Evolutionary conservation across 2,113 vertebrate genomes (phyloP).

Genomic region (Myxocyprinus asiaticus): DNA sequence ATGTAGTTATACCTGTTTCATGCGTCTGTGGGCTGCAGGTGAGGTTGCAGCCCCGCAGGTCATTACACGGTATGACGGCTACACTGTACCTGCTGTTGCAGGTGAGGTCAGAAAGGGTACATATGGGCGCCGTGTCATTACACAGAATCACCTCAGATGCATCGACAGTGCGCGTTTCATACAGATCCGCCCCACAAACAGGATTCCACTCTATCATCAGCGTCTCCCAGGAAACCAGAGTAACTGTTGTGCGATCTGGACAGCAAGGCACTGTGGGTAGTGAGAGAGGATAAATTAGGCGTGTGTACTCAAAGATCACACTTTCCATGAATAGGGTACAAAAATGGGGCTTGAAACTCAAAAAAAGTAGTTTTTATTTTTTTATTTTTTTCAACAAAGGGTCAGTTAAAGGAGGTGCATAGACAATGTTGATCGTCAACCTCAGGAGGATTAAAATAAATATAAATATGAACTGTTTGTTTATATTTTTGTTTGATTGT

Average conservation of each 20-base stretch:
- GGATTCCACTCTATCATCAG: constrained; percentile 80
- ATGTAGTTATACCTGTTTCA: constrained; percentile 78
- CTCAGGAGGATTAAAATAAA: no score
- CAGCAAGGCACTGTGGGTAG: constrained; percentile 84
- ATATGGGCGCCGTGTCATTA: constrained; percentile 80
- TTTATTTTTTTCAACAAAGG: no score
- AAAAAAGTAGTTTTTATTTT: no score
- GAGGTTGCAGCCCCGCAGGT: constrained; percentile 77
- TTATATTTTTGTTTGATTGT: no score
- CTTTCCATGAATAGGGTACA: no score
- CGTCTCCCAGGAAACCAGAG: constrained; percentile 76
- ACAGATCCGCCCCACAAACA: constrained; percentile 84
- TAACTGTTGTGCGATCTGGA: constrained; percentile 74
- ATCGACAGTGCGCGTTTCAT: constrained; percentile 76
- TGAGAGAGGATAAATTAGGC: no score
- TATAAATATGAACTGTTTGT: no score
- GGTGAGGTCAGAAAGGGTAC: constrained; percentile 81
- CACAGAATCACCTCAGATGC: constrained; percentile 67
- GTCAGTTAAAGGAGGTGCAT: no score
- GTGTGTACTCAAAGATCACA: no score
- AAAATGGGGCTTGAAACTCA: no score
- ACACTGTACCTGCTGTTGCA: constrained; percentile 82
- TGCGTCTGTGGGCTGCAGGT: constrained; percentile 71
- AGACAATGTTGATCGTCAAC: no score
- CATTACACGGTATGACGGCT: constrained; percentile 82